Evolutionary conservation across 2,797 vertebrate species (phyloP), one percentile per base, ranked within the genome.

Genomic region (Falco peregrinus): DNA sequence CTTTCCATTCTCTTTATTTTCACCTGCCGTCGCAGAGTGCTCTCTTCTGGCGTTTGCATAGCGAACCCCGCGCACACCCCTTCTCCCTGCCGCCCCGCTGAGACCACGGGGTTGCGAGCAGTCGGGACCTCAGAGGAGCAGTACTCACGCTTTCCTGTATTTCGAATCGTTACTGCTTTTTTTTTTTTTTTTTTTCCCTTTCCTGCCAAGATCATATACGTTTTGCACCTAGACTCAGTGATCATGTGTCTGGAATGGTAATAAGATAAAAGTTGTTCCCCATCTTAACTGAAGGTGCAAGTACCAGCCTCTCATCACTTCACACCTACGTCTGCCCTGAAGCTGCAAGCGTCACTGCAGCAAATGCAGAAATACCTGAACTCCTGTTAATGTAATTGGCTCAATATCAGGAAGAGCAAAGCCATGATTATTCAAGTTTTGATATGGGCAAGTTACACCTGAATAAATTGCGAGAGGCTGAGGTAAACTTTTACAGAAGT

Each of bases 181-280:
- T 43, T 43, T 43, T 13, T 43, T 43, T 43, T 43, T 43, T 43
- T 43, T 43, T 43, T 13, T n/a, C 33, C 57, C 47, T 51, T 67
- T 41, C 1, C 9, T 47, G 8, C 16, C 25, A 6, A 50, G 39
- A 24, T 24, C 35, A 2, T 6, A 0, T 0, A 9, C 1, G 1
- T 39, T 86, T 70, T 9, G 15, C 67, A 60, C 57, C 13, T 41
- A 24, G 41, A 29, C 35, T 31, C 4, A 0, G 28, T 8, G 21
- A 45, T 51, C 0, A 0, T 20, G 50, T 35, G 13, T 86, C 25
- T 50, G 3, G 28, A 45, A 16, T 0, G 2, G 19, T 18, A 28
- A 3, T 26, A 29, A 86, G 47, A 39, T 59, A 48, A 76, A 76
- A 70, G 25, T 6, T 57, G 47, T 16, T 9, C 9, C 59, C 33